Conservation (phyloP, 2,888 invertebrate species). For the Muschampia plurimacula region DNA sequence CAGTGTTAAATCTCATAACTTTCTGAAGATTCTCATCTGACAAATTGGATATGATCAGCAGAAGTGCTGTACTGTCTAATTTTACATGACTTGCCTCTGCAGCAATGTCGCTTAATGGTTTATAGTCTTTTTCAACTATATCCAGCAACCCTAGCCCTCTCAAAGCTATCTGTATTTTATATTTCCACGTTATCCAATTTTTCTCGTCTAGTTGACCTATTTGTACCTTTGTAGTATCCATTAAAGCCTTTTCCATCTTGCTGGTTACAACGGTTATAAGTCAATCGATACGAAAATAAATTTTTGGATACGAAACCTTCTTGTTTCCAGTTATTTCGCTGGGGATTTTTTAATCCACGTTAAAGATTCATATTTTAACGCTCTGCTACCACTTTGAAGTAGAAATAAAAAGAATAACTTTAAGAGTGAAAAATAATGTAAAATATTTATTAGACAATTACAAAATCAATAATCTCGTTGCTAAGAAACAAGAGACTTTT, state of each 20-base stretch:
- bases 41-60: neutral
- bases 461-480: too few species aligned
- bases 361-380: too few species aligned
- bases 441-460: neutral
- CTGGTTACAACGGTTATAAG: neutral
- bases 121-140: constrained; percentile 1
- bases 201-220: constrained; percentile 5
- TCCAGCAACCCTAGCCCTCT: neutral
- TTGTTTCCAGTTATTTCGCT: neutral
- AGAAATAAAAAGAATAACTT: neutral
- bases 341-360: too few species aligned
- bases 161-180: constrained; percentile 7
- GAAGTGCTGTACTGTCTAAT: neutral
- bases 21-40: constrained; percentile 5
- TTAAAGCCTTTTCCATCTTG: neutral
- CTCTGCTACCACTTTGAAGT: neutral
- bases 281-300: neutral
- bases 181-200: neutral
- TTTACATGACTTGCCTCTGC: neutral
- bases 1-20: constrained; percentile 8
- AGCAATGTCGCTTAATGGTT: neutral
- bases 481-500: too few species aligned
- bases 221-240: neutral
- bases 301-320: neutral
- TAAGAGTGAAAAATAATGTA: neutral